Base-by-base conservation (phyloP, 2,888 invertebrate species). In the Tricholauxania praeusta region DNA sequence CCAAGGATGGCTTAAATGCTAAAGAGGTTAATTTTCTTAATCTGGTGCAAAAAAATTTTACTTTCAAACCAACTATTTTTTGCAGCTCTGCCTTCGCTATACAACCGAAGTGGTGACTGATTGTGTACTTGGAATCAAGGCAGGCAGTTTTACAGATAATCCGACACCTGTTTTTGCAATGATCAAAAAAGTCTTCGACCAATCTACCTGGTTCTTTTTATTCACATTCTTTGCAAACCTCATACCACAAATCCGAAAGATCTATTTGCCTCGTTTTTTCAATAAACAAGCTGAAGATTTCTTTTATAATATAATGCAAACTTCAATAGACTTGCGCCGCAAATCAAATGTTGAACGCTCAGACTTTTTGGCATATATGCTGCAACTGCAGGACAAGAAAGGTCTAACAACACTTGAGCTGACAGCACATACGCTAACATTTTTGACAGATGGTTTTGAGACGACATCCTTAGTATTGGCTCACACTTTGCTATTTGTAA, bases 271-370 rank as follows among this genome's bases (percentile, higher is more conserved):
- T 0, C 76, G 75, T 0, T 75, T 84, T 19, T 78, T 84, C 8
- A 19, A 78, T 2, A 89, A 87, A 0, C 91, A 90, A 3, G 97
- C 97, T 82, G 96, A 82, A 48, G 47, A 73, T 0, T 85, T 84
- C 74, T 86, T 86, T 51, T 75, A 68, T 2, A 76, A 80, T 12
- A 68, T 85, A 4, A 81, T 84, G 84, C 55, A 73, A 3, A 77
- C 79, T 15, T 80, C 84, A 4, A 73, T 85, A 22, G 72, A 78
- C 10, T 60, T 84, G 72, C 78, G 84, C 1, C 80, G 79, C 10
- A 75, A 80, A 12, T 70, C 78, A 7, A 74, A 76, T 32, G 69
- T 72, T 3, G 77, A 82, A 51, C 83, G 86, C 0, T 74, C 76
- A 4, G 87, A 87, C 75, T 85, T 84, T 65, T 75, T 87, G 47